Base-by-base conservation (phyloP, 92 coral and sea anemone genomes). In the Zoanthus solanderi region DNA sequence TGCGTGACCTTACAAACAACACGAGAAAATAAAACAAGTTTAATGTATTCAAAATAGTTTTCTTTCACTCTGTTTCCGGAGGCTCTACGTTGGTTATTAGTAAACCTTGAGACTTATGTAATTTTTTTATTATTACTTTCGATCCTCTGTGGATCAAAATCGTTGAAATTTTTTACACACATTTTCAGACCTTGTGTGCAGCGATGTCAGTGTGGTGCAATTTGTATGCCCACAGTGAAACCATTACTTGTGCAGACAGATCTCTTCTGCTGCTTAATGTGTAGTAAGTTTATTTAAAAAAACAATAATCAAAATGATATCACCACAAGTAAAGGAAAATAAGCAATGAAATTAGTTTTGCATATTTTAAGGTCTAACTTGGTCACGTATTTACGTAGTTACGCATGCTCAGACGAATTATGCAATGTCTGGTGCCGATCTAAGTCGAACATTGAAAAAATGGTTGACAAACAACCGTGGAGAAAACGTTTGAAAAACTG, bases 231-330 rank as follows among this genome's bases (percentile, higher is more conserved):
- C n/a, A 11, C 31, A 37, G n/a, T 34, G 18, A 63, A 12, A 37
- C 31, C 68, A 61, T 23, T 6, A 45, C 1, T 6, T 61, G 31
- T 66, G 17, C 58, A 60, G 74, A 54, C 84, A 47, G 84, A 80
- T 63, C 45, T 63, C 28, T 47, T 80, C 58, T 42, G 23, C 65
- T 18, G 42, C 29, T 45, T 63, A 37, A 23, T 32, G 73, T 80
- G 72, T 16, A n/a, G 37, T 63, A 73, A 66, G 73, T 46, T 80
- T 63, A 63, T 48, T 47, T 60, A 37, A 73, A 61, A 80, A 67
- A 79, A 58, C 71, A 79, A 79, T 79, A 57, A 79, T 79, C 84
- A 37, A 79, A 79, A 80, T 80, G 46, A 80, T 63, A 63, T 80
- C 58, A 68, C 48, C 56, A 18, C 63, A 63, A 42, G 31, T 80